Evolutionary conservation across 1,140 invertebrate genomes (phyloP).

Genomic region (Drosophila guanche): DNA sequence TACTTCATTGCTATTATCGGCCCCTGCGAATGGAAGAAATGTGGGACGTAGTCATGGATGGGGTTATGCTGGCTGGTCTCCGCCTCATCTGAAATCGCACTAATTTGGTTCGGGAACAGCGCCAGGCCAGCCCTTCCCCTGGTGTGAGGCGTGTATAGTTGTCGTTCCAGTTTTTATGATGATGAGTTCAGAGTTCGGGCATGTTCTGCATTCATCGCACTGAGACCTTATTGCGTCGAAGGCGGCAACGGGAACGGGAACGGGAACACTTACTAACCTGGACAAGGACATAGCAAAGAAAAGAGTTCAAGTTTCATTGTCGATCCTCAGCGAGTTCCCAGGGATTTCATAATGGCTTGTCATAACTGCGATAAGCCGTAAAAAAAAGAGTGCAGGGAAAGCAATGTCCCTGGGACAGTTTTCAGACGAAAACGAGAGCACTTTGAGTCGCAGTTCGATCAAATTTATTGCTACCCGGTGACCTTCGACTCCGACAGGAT

Average conservation of each 20-base stretch:
- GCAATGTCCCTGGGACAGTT: slow-evolving; percentile 38
- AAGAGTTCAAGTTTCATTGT: slow-evolving; percentile 54
- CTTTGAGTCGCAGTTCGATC: slow-evolving; percentile 45
- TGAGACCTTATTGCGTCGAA: slow-evolving; percentile 29
- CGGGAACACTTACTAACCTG: slow-evolving; percentile 17
- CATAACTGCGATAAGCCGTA: slow-evolving; percentile 47
- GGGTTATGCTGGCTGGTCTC: slow-evolving; percentile 43
- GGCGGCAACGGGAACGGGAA: slow-evolving; percentile 8
- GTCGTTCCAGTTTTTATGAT: slow-evolving; percentile 73
- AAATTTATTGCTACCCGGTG: slow-evolving; percentile 57
- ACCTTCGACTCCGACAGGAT: slow-evolving; percentile 60
- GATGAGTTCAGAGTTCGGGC: slow-evolving; percentile 78
- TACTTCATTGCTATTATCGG: slow-evolving; percentile 78
- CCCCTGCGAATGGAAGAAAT: slow-evolving; percentile 31
- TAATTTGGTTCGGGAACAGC: slow-evolving; percentile 63
- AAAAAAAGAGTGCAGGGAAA: slow-evolving; percentile 32
- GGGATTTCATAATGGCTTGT: slow-evolving; percentile 60
- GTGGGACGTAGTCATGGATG: slow-evolving; percentile 32
- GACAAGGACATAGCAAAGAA: slow-evolving; percentile 26
- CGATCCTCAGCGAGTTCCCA: slow-evolving; percentile 33
- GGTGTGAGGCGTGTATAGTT: slow-evolving; percentile 43
- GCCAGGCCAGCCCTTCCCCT: background rate
- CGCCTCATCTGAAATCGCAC: slow-evolving; percentile 65
- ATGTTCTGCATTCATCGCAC: slow-evolving; percentile 74
- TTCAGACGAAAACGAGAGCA: slow-evolving; percentile 69